Conservation (phyloP, 2,113 vertebrate species). For the Ageneiosus marmoratus region DNA sequence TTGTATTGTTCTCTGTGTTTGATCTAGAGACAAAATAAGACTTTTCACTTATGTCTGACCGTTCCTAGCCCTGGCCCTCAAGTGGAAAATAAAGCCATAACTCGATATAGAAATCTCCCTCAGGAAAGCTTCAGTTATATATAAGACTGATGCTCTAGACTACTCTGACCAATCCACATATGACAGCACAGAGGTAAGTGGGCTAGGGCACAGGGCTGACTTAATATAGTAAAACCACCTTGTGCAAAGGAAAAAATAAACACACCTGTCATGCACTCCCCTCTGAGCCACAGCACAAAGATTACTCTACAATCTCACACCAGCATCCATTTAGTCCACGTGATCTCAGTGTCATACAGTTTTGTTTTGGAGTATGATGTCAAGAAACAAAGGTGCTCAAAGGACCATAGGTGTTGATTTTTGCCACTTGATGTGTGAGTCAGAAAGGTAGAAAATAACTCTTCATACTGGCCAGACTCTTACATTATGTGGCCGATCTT, state of each 20-base stretch:
- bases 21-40: background rate
- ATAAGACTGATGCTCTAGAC: conserved; percentile 5
- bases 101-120: background rate
- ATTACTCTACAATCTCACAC: background rate
- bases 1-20: background rate
- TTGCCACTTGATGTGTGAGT: conserved; percentile 71
- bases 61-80: background rate
- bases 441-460: conserved; percentile 70
- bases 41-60: conserved; percentile 5
- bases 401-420: conserved; percentile 59
- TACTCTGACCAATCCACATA: background rate
- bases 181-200: background rate
- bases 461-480: conserved; percentile 64
- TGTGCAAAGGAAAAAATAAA: background rate
- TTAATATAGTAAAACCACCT: conserved; percentile 23
- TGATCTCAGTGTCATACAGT: background rate
- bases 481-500: conserved; percentile 52
- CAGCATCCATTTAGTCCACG: background rate
- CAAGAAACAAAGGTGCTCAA: too few relatives aligned
- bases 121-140: background rate
- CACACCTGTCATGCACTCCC: background rate
- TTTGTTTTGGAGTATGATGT: background rate
- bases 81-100: background rate
- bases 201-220: background rate
- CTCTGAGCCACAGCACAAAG: background rate